These are phyloP conservation scores for Eilema griseolum DNA, from an alignment of 2,888 invertebrate genomes.

Conservation along the genomic window DNA sequence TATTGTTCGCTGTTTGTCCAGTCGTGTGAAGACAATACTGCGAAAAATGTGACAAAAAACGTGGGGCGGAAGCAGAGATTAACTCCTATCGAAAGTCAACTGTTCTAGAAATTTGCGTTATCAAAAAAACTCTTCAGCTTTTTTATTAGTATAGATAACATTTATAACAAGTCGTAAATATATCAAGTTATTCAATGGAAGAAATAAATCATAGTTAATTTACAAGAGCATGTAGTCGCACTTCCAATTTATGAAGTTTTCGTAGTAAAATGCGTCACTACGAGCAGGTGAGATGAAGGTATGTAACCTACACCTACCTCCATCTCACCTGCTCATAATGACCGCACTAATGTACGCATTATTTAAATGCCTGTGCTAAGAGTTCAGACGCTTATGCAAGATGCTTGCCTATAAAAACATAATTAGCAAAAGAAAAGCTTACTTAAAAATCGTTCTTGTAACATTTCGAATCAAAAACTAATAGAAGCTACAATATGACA, in stretches of 20 bases:
- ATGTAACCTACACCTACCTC: background rate
- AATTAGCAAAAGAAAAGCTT: background rate
- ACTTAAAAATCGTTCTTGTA: background rate
- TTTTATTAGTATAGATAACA: background rate
- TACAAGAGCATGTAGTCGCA: background rate
- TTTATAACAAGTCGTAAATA: background rate
- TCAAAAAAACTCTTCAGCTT: too few species aligned
- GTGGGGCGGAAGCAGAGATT: background rate
- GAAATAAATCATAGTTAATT: background rate
- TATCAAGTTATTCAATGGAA: background rate
- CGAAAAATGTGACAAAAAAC: background rate
- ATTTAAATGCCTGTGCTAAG: background rate
- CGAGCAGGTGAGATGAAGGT: background rate
- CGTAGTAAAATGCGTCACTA: background rate
- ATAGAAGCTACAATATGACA: constrained; percentile 14
- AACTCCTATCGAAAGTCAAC: background rate
- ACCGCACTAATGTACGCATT: background rate
- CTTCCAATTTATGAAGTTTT: background rate
- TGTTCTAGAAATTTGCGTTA: too few species aligned
- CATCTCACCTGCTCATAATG: constrained; percentile 4
- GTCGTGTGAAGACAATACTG: background rate
- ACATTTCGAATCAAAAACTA: background rate
- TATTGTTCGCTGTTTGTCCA: background rate
- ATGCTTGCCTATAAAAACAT: background rate
- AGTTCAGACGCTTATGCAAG: background rate